Conservation (phyloP, 1,140 invertebrate genomes). For the Hydropsyche tenuis region DNA sequence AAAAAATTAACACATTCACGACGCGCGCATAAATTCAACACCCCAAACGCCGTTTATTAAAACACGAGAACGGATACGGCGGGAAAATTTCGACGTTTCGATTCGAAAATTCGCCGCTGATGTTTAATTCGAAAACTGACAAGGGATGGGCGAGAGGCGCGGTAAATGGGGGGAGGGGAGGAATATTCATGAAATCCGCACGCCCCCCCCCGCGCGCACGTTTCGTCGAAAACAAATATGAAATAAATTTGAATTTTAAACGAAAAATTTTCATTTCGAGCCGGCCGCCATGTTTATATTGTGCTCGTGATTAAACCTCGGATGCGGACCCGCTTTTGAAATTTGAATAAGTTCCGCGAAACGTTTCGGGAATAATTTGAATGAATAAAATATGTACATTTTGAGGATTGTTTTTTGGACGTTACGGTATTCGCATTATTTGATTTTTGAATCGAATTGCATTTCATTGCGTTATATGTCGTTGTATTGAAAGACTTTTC, state of each 20-base stretch:
- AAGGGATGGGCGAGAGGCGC: neutral
- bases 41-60: neutral
- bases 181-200: constrained; percentile 26
- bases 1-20: neutral
- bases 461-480: no score
- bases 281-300: constrained; percentile 38
- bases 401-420: no score
- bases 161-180: neutral
- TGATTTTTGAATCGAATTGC: no score
- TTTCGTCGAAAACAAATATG: constrained; percentile 31
- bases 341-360: constrained; percentile 16
- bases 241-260: constrained; percentile 39
- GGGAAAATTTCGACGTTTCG: constrained; percentile 10
- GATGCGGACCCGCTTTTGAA: constrained; percentile 1
- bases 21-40: neutral
- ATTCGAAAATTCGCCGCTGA: constrained; percentile 8
- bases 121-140: constrained; percentile 1
- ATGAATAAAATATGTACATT: no score
- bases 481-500: no score
- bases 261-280: constrained; percentile 35
- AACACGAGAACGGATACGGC: neutral
- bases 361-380: no score
- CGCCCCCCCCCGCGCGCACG: neutral
- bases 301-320: constrained; percentile 27
- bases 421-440: no score